These are phyloP conservation scores for Ganaspis brasiliensis DNA, from an alignment of 2,888 invertebrate species.

Conservation along the genomic window DNA sequence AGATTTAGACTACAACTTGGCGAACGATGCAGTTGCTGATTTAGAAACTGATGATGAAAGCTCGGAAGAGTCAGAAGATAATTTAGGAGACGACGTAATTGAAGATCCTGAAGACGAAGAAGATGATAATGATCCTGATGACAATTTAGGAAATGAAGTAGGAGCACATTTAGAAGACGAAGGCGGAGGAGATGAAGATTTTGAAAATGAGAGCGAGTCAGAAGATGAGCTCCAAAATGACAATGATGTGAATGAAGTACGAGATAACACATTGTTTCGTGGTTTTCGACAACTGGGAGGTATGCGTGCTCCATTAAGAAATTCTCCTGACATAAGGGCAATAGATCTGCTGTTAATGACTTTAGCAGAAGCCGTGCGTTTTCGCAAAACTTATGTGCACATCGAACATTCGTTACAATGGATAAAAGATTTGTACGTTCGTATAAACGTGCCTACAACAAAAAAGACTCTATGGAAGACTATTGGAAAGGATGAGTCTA, in stretches of 20 bases:
- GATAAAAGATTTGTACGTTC: not conserved
- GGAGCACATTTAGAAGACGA: too few species aligned
- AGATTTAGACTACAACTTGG: too few species aligned
- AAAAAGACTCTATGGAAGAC: not conserved
- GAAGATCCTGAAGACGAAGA: too few species aligned
- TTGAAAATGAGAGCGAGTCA: too few species aligned
- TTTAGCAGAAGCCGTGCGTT: not conserved
- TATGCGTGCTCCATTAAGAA: not conserved
- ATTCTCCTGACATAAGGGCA: not conserved
- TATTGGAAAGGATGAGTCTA: not conserved
- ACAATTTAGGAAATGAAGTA: too few species aligned
- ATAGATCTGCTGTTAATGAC: not conserved
- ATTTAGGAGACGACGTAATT: too few species aligned
- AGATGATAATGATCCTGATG: too few species aligned
- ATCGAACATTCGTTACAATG: not conserved
- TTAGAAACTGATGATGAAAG: too few species aligned
- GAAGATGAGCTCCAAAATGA: too few species aligned
- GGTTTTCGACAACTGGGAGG: not conserved
- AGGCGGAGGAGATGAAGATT: too few species aligned
- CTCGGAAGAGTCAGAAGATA: too few species aligned
- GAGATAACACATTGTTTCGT: not conserved
- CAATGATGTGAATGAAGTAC: not conserved
- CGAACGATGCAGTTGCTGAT: too few species aligned
- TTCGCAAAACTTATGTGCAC: not conserved
- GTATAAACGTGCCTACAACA: not conserved